These are phyloP conservation scores for Podarcis cretensis DNA, from an alignment of 2,113 vertebrate genomes.

Conservation along the genomic window DNA sequence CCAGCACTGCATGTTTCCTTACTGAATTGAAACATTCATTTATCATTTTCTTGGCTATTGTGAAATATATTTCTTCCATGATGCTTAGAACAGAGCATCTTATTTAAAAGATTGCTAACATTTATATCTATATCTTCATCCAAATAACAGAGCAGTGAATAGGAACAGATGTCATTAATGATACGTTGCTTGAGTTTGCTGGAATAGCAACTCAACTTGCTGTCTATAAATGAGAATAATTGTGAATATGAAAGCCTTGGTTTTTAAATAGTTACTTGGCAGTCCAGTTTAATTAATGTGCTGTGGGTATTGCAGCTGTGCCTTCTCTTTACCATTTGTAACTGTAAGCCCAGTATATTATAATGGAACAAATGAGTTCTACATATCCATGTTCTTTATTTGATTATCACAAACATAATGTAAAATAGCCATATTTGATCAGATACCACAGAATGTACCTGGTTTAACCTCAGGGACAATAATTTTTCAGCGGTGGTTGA, in stretches of 20 bases:
- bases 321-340: neutral
- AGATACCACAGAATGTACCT: neutral
- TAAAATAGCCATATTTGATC: neutral
- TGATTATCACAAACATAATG: neutral
- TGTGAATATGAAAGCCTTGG: neutral
- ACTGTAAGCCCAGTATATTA: neutral
- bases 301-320: neutral
- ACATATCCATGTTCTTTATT: neutral
- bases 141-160: neutral
- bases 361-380: neutral
- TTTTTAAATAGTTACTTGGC: neutral
- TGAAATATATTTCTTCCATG: neutral
- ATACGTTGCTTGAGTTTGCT: conserved; percentile 5
- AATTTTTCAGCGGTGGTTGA: neutral
- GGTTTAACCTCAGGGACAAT: neutral
- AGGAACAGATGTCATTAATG: neutral
- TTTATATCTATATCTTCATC: neutral
- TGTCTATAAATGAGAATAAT: neutral
- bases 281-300: neutral
- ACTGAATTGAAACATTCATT: neutral
- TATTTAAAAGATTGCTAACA: neutral
- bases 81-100: neutral
- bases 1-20: neutral
- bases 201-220: neutral
- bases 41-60: neutral